Evolutionary conservation across 2,888 invertebrate genomes (phyloP), one percentile per base, ranked within the genome.

Genomic region (Aromia moschata): DNA sequence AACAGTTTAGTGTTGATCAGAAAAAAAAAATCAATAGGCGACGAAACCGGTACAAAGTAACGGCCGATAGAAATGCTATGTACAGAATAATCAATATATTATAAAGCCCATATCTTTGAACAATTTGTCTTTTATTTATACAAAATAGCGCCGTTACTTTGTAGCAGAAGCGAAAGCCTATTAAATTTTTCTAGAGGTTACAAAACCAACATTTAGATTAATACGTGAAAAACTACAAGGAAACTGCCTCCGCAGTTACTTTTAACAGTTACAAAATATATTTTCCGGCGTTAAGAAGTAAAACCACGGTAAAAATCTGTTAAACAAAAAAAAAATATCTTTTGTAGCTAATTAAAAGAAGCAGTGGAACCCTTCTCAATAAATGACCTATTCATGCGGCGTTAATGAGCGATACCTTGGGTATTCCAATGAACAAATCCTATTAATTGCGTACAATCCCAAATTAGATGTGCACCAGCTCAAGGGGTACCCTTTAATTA

Each of bases 1-100:
- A 62, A 62, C 37, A 56, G 56, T 64, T 62, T 62, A 47, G 57
- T 52, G 62, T 63, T 65, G 62, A 60, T 57, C 58, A 60, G 52
- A 62, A 65, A 62, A 61, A 59, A 61, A 60, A 18, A 30, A 14
- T 40, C 40, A 58, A 54, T 55, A 40, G 38, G 44, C 31, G 20
- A 58, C 45, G 33, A 37, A 40, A 51, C 15, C 44, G 45, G 44
- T 14, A 44, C 36, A 55, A 59, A 51, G 56, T 45, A 49, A 58
- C 47, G 20, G 58, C 44, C 44, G 46, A 18, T 18, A 15, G 43
- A 49, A 38, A 40, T 25, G 20, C 37, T 58, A 58, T 54, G 44
- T 54, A 58, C 58, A 53, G 38, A 47, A 49, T 43, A 20, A 31
- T 51, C 33, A 51, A n/a, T n/a, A n/a, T n/a, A n/a, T n/a, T 51